Percentiles rank a stretch among this genome's conserved stretches.
Conservation (phyloP, 2,113 vertebrate genomes). For the Pipa parva region DNA sequence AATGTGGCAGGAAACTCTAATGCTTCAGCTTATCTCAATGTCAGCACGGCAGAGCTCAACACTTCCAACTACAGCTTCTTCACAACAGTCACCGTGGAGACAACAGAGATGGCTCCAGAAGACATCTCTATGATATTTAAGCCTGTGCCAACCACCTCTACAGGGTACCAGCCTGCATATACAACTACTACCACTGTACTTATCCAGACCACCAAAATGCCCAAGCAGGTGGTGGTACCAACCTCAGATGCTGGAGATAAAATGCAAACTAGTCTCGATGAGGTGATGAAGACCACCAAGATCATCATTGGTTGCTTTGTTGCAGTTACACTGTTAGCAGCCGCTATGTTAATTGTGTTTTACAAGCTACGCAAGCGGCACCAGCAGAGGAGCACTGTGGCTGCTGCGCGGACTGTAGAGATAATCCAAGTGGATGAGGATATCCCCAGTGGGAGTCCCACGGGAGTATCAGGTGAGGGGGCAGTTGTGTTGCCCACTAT, state of each 20-base stretch:
- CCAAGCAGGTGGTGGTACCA: conserved; percentile 77
- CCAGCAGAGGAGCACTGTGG: conserved; percentile 90
- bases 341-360: conserved; percentile 94
- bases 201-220: conserved; percentile 83
- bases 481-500: conserved; percentile 77
- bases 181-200: conserved; percentile 92
- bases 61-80: conserved; percentile 96
- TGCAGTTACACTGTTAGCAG: conserved; percentile 89
- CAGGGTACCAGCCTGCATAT: conserved; percentile 91
- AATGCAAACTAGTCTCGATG: conserved; percentile 86
- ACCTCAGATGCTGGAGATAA: conserved; percentile 71
- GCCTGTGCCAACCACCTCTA: conserved; percentile 81
- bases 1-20: conserved; percentile 96
- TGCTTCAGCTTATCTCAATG: conserved; percentile 93
- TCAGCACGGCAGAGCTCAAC: conserved; percentile 93
- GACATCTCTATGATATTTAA: conserved; percentile 83
- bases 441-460: conserved; percentile 66
- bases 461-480: conserved; percentile 78
- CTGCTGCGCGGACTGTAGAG: conserved; percentile 86
- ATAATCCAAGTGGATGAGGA: conserved; percentile 93
- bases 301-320: conserved; percentile 98
- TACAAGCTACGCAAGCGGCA: conserved; percentile 96
- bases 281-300: conserved; percentile 98
- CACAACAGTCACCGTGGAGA: conserved; percentile 92
- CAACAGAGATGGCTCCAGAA: conserved; percentile 81